Evolutionary conservation across 2,888 invertebrate genomes (phyloP).

Genomic region (Diploptera punctata): DNA sequence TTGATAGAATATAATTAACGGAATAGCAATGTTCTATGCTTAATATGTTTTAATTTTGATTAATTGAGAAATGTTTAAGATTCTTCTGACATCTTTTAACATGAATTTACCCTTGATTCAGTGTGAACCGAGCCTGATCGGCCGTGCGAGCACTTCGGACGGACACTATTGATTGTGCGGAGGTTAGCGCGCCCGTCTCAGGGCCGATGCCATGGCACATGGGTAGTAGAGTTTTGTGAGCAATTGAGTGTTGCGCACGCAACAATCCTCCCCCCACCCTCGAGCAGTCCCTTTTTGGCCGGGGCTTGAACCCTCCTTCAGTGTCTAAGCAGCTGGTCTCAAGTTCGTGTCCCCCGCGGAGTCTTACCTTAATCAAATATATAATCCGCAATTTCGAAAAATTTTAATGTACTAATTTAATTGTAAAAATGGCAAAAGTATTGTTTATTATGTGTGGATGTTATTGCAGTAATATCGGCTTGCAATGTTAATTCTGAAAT

Average conservation of each 20-base stretch:
- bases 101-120: no score
- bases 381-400: not conserved
- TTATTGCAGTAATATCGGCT: no score
- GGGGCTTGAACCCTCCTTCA: not conserved
- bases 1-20: no score
- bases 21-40: no score
- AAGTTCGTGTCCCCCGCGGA: not conserved
- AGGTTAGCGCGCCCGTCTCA: not conserved
- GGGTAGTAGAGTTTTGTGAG: not conserved
- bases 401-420: no score
- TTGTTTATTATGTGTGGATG: no score
- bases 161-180: not conserved
- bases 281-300: not conserved
- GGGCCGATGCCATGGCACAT: slow-evolving; percentile 5
- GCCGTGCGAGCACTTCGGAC: not conserved
- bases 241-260: not conserved
- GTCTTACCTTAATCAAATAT: not conserved
- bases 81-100: no score
- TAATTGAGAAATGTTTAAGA: no score
- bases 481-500: no score
- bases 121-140: no score
- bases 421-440: no score
- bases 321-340: not conserved
- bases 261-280: not conserved
- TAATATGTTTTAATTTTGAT: no score